Evolutionary conservation across 2,888 invertebrate species (phyloP).

Genomic region (Enchytraeus crypticus): DNA sequence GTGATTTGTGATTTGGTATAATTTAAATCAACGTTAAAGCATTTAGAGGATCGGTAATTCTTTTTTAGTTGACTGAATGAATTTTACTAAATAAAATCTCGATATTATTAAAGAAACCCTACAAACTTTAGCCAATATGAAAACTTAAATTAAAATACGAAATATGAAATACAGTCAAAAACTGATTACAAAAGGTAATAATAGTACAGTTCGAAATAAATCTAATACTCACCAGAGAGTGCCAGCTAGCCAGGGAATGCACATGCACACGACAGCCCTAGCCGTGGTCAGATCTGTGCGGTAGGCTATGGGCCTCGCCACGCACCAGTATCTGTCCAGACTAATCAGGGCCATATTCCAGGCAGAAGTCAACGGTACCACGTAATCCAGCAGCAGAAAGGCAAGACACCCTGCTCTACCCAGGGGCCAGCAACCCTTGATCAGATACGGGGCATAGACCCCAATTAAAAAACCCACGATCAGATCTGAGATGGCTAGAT

Average conservation of each 20-base stretch:
- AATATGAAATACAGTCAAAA: too few species aligned
- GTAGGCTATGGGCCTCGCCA: slow-evolving; percentile 28
- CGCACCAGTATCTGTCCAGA: slow-evolving; percentile 30
- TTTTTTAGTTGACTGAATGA: too few species aligned
- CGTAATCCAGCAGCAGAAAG: slow-evolving; percentile 31
- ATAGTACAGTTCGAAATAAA: too few species aligned
- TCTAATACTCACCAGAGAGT: slow-evolving; percentile 14
- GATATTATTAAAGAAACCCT: too few species aligned
- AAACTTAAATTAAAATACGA: too few species aligned
- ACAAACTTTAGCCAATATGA: too few species aligned
- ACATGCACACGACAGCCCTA: slow-evolving; percentile 23
- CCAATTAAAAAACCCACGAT: slow-evolving; percentile 30
- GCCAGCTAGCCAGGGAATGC: slow-evolving; percentile 29
- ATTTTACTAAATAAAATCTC: too few species aligned
- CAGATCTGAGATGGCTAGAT: slow-evolving; percentile 31
- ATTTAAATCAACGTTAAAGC: too few species aligned
- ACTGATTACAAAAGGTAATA: too few species aligned
- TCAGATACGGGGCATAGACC: slow-evolving; percentile 27
- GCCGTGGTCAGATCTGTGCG: slow-evolving; percentile 20
- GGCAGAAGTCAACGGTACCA: slow-evolving; percentile 29
- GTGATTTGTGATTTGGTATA: too few species aligned
- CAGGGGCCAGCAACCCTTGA: slow-evolving; percentile 28
- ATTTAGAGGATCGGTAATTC: too few species aligned
- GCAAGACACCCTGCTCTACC: slow-evolving; percentile 26
- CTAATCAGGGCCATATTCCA: slow-evolving; percentile 31